Evolutionary conservation across 1,140 invertebrate species (phyloP), one percentile per base, ranked within the genome.

Genomic region (Drosophila elegans): DNA sequence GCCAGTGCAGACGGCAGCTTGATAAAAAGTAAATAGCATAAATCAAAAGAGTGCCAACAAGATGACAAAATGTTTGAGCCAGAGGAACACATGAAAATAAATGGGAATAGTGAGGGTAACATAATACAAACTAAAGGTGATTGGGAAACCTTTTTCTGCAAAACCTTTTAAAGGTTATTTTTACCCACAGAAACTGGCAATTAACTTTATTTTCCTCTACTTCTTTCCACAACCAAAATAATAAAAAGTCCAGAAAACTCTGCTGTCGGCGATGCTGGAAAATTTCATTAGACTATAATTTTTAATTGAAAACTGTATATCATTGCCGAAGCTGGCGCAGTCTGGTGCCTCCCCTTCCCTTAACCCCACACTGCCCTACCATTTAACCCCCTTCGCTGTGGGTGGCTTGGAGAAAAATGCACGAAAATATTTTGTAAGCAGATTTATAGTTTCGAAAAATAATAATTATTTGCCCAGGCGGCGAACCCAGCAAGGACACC

Each of bases 401-500:
- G 74, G 67, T 60, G 60, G 36, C 51, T 10, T 21, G 36, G 45
- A 69, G 71, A 81, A 78, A 81, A 78, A 82, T 82, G 74, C 80
- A 78, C 74, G 80, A 82, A 82, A 82, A 82, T 85, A 81, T 85
- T 81, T 73, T 78, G 61, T 86, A 86, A 86, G 82, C 82, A 81
- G 82, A 86, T 86, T 86, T 85, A 86, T 86, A 86, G 82, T 78
- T 81, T 86, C 82, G 74, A 68, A 78, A 80, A 81, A 86, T 86
- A 86, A 86, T 86, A 86, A 86, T 86, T 81, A 86, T 86, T 86
- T 86, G 83, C 82, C 74, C 74, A 85, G 63, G 57, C 75, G 76
- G 80, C 66, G 59, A 80, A 62, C 36, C 38, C 73, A 52, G 75
- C 78, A 62, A 71, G 57, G 77, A 80, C 64, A 77, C 39, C 49